A percentile compares a stretch with the other conserved stretches of the same genome.
These are phyloP conservation scores for Molanna angustata DNA, from an alignment of 2,888 invertebrate species.

Conservation along the genomic window DNA sequence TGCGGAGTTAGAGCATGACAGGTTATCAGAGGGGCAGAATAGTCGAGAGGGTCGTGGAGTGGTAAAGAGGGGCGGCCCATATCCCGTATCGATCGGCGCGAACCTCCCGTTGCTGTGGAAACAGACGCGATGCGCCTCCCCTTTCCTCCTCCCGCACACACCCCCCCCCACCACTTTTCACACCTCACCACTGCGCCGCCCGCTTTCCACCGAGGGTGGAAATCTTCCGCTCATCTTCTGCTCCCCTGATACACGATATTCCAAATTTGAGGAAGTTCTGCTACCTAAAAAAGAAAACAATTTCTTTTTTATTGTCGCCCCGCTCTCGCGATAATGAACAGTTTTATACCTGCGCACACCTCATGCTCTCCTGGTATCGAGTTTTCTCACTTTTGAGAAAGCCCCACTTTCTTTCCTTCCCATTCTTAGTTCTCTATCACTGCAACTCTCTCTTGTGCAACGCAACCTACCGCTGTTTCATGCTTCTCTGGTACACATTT, in stretches of 20 bases:
- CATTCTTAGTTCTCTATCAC: not conserved
- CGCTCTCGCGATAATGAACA: no score
- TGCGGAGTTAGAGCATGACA: constrained; percentile 12
- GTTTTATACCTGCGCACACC: not conserved
- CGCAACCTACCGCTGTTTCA: not conserved
- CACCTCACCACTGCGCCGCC: constrained; percentile 1
- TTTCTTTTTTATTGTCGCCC: not conserved
- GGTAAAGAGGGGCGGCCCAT: constrained; percentile 8
- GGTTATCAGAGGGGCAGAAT: constrained; percentile 15
- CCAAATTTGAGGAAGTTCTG: constrained; percentile 7
- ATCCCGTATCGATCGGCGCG: constrained; percentile 20
- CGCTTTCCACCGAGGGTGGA: constrained; percentile 1
- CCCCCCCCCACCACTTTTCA: not conserved
- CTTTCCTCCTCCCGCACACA: constrained; percentile 8
- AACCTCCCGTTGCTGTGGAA: constrained; percentile 22
- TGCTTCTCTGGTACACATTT: constrained; percentile 4
- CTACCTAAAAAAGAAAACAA: not conserved
- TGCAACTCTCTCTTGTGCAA: not conserved
- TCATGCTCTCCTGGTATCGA: not conserved
- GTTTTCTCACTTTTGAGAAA: constrained; percentile 8
- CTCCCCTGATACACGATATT: constrained; percentile 2
- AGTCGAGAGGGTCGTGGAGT: constrained; percentile 11
- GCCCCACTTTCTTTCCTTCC: constrained; percentile 10
- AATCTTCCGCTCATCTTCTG: constrained; percentile 4
- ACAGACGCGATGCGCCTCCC: constrained; percentile 23